Evolutionary conservation across 2,888 invertebrate genomes (phyloP), one percentile per base, ranked within the genome.

Genomic region (Elmis aenea): DNA sequence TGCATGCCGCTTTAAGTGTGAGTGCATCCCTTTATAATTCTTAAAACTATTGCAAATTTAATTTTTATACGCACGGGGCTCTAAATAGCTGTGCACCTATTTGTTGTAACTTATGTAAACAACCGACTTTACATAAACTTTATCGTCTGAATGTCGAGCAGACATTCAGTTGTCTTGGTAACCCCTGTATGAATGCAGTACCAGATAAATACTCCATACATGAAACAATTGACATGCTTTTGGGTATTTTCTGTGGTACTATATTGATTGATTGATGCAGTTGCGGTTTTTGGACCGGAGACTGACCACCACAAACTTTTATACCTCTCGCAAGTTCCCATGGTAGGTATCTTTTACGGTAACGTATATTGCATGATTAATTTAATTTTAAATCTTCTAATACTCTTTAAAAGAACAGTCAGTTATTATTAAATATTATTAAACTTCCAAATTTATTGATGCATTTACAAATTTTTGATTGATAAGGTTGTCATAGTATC

Each of bases 291-390:
- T 62, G 73, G 73, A 64, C 72, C 71, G 48, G 73, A 73, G 62
- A 72, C 69, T 64, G 72, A 74, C 62, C 73, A 73, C 55, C 73
- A 73, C 67, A 73, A 69, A 64, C 68, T 74, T 57, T 72, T 74
- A 61, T 74, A 73, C 64, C 67, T 74, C 54, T 74, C 73, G 45
- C 73, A 73, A 69, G 69, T 72, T 52, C 70, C 69, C 40, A 58
- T 72, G 71, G 71, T 73, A 70, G 70, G 73, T 72, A 66, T 69
- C 48, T 23, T n/a, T 52, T 33, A 56, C 58, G 63, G 63, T 63
- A 59, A 62, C 56, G 57, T 51, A 33, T 42, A 26, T 16, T 10
- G 10, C 13, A 16, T 31, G n/a, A 13, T 2, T 2, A 20, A 24
- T 11, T 13, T 26, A 21, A 38, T 27, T 24, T 31, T 15, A 33